Evolutionary conservation across 2,888 invertebrate species (phyloP).

Genomic region (Branchellion lobata): DNA sequence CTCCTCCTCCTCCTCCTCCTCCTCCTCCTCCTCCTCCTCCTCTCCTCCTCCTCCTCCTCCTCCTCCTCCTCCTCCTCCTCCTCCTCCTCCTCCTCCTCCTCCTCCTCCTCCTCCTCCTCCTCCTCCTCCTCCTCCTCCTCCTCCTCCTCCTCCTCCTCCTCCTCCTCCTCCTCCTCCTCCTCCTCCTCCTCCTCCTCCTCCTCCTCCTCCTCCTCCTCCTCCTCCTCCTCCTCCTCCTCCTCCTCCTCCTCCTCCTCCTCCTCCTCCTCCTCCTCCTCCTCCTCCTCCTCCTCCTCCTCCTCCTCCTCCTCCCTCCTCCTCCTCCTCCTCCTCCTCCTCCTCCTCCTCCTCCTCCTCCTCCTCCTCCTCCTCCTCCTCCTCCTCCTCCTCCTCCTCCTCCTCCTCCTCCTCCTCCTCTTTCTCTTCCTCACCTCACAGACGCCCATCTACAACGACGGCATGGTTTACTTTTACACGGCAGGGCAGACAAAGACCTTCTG

Average conservation of each 20-base stretch:
- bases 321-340: not conserved
- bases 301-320: not conserved
- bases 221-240: not conserved
- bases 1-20: not conserved
- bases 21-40: not conserved
- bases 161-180: not conserved
- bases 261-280: not conserved
- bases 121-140: not conserved
- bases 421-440: not conserved
- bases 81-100: not conserved
- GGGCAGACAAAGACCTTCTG: constrained; percentile 41
- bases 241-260: too few species aligned
- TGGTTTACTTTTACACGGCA: constrained; percentile 38
- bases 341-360: not conserved
- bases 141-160: not conserved
- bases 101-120: not conserved
- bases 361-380: not conserved
- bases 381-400: not conserved
- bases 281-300: not conserved
- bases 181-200: not conserved
- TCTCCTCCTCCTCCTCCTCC: not conserved
- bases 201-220: not conserved
- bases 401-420: not conserved
- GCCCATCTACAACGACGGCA: constrained; percentile 38
- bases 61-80: not conserved